These are phyloP conservation scores for Plutomurus gul DNA, from an alignment of 1,140 invertebrate species.

Conservation along the genomic window DNA sequence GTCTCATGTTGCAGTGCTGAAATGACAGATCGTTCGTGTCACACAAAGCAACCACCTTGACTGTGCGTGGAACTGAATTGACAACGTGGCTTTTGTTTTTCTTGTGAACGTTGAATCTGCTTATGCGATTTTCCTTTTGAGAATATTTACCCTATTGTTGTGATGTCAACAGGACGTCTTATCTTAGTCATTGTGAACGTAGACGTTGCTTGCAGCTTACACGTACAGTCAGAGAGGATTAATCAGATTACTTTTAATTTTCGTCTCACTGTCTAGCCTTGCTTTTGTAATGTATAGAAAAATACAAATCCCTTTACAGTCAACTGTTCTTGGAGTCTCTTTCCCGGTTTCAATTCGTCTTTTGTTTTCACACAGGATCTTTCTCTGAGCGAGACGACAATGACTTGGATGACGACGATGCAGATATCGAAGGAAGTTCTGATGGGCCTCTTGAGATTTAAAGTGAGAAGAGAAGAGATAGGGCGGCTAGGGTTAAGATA, in stretches of 20 bases:
- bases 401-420: slow-evolving; percentile 70
- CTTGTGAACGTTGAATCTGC: not conserved
- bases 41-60: slow-evolving; percentile 14
- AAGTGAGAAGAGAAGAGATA: slow-evolving; percentile 49
- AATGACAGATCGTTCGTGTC: not conserved
- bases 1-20: not conserved
- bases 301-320: too few species aligned
- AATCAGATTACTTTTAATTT: too few species aligned
- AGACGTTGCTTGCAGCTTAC: not conserved
- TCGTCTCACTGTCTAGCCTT: too few species aligned
- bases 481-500: not conserved
- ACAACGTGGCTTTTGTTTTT: not conserved
- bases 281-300: not conserved
- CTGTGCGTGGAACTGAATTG: not conserved
- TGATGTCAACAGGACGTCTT: slow-evolving; percentile 7
- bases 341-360: not conserved
- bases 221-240: too few species aligned
- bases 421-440: slow-evolving; percentile 75
- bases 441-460: slow-evolving; percentile 79
- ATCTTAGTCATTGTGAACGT: not conserved
- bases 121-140: slow-evolving; percentile 5
- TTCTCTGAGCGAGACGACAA: slow-evolving; percentile 61
- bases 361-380: slow-evolving; percentile 62
- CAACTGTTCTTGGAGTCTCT: too few species aligned
- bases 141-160: slow-evolving; percentile 7